These are phyloP conservation scores for Liposcelis brunnea DNA, from an alignment of 2,888 invertebrate genomes.

Conservation along the genomic window DNA sequence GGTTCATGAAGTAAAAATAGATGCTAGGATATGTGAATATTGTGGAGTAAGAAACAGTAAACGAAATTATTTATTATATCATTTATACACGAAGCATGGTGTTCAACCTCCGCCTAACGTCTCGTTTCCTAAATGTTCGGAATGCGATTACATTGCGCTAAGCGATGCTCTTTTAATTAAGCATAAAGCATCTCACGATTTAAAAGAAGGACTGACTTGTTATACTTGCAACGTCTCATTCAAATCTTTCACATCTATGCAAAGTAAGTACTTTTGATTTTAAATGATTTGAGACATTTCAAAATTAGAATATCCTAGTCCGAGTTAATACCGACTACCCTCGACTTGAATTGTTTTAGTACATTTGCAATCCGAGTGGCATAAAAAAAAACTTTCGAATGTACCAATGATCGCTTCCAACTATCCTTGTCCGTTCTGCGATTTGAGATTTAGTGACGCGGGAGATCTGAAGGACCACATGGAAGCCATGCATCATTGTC, in stretches of 20 bases:
- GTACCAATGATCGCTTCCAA: slow-evolving; percentile 16
- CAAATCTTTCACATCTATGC: slow-evolving; percentile 10
- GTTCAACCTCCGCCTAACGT: slow-evolving; percentile 49
- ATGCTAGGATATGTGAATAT: slow-evolving; percentile 62
- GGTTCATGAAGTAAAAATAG: slow-evolving; percentile 59
- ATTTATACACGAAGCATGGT: slow-evolving; percentile 63
- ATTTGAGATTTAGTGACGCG: slow-evolving; percentile 50
- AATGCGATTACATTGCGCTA: slow-evolving; percentile 59
- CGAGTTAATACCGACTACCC: too few relatives aligned
- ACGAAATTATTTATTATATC: slow-evolving; percentile 56
- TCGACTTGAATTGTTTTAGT: background rate
- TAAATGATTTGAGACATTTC: slow-evolving; percentile 21
- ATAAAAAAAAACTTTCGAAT: background rate
- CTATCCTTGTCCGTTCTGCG: slow-evolving; percentile 53
- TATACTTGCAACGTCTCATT: slow-evolving; percentile 38
- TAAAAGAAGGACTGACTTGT: slow-evolving; percentile 31
- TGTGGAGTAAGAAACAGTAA: slow-evolving; percentile 63
- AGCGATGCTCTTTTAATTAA: slow-evolving; percentile 48
- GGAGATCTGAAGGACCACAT: slow-evolving; percentile 54
- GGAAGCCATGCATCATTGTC: slow-evolving; percentile 36
- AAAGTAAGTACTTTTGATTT: slow-evolving; percentile 8
- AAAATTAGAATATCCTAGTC: too few relatives aligned
- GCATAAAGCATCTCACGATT: slow-evolving; percentile 45
- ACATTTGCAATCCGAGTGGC: slow-evolving; percentile 3
- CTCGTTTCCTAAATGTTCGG: slow-evolving; percentile 60